phyloP scores from a whole-genome alignment of 64 coral and sea anemone genomes.

The Acropora yongei region DNA sequence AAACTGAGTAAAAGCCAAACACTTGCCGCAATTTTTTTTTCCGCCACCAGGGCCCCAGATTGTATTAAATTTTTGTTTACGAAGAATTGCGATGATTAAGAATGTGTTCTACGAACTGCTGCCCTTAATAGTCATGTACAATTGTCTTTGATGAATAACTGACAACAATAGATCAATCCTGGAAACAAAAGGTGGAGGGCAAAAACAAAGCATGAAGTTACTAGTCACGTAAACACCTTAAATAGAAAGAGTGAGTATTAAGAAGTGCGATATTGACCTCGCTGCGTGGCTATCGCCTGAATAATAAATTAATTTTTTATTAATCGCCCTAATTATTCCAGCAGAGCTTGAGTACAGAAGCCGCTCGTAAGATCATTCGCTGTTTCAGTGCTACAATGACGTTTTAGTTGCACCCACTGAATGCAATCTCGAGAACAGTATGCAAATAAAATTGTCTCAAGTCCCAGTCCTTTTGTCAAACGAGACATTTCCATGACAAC shows the following conservation, averaged over 20 bases:
- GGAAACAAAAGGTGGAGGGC: not conserved
- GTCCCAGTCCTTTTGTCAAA: not conserved
- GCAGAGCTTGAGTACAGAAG: not conserved
- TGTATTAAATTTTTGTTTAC: not conserved
- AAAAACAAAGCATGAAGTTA: not conserved
- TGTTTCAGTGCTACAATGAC: not conserved
- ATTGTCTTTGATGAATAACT: not conserved
- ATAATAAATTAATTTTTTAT: not conserved
- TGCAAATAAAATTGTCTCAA: not conserved
- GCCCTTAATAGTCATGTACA: not conserved
- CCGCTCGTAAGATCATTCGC: not conserved
- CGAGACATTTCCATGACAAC: not conserved
- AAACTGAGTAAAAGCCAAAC: not conserved
- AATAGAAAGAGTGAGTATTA: not conserved
- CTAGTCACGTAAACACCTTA: not conserved
- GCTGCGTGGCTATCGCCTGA: not conserved
- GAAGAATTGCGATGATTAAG: not conserved
- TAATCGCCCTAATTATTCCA: not conserved
- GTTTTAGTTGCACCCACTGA: not conserved
- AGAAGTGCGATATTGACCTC: not conserved
- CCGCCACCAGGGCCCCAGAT: not conserved
- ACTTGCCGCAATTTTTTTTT: not conserved
- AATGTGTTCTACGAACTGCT: not conserved
- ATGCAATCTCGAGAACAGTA: not conserved
- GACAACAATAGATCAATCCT: not conserved